These are phyloP conservation scores for Agraylea sexmaculata DNA, from an alignment of 1,140 invertebrate genomes.

Conservation along the genomic window DNA sequence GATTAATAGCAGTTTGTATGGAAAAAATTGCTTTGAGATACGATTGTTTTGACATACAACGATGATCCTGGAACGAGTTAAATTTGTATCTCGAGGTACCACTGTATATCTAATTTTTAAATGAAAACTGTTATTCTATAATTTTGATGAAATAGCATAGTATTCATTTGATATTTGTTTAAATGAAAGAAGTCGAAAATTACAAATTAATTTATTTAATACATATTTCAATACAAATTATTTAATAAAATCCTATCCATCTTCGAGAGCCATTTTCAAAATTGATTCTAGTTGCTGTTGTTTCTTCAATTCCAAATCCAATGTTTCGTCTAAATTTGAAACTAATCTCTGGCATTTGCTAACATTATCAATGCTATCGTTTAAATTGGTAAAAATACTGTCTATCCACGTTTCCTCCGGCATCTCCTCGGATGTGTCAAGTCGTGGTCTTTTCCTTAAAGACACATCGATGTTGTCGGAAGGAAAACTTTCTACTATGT, in stretches of 20 bases:
- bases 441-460: conserved; percentile 9
- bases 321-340: conserved; percentile 31
- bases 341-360: conserved; percentile 32
- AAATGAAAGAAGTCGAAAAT: too few species aligned
- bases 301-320: conserved; percentile 29
- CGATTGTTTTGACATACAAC: too few species aligned
- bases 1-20: too few species aligned
- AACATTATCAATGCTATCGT: conserved; percentile 10
- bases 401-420: conserved; percentile 15
- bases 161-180: too few species aligned
- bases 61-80: too few species aligned
- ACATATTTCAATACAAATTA: too few species aligned
- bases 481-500: conserved; percentile 26
- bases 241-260: conserved; percentile 21
- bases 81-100: too few species aligned
- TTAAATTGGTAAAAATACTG: conserved; percentile 9
- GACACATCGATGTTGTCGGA: conserved; percentile 21
- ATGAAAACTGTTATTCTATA: too few species aligned
- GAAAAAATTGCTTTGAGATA: too few species aligned
- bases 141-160: too few species aligned
- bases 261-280: conserved; percentile 26
- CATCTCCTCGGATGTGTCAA: conserved; percentile 12
- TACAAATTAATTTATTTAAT: too few species aligned
- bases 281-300: conserved; percentile 11
- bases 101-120: too few species aligned